Evolutionary conservation across 2,113 vertebrate species (phyloP), one percentile per base, ranked within the genome.

Genomic region (Eptatretus burgeri): DNA sequence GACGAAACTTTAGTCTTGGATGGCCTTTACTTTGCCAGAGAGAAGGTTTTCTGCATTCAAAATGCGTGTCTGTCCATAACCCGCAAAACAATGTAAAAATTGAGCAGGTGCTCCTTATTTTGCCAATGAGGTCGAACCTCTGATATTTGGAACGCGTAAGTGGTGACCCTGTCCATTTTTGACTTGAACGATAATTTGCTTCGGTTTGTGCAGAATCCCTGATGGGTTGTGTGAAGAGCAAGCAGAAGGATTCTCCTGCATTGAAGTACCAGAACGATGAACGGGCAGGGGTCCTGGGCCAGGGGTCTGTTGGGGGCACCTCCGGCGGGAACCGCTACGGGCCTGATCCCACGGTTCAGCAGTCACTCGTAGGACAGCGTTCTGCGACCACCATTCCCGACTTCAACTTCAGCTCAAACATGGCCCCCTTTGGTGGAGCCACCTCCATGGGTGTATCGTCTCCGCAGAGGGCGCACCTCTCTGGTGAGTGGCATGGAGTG

Each of bases 211-310:
- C 27, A 41, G 27, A 41, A 41, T 41, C 27, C 27, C 27, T 41
- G 27, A 60, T 60, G 56, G 56, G 56, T 60, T 60, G 56, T 60
- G 20, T 60, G 56, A 60, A 60, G 56, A 60, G 56, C 56, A 60
- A 60, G 56, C 56, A 60, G 20, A 60, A 60, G 56, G n/a, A 60
- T n/a, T 60, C 56, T 60, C 56, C 56, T 17, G n/a, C 12, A 20
- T 17, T n/a, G 56, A 60, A 60, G 56, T 20, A 60, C 56, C 56
- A 60, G 56, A 20, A 17, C n/a, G 56, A 60, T 60, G 56, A 60
- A 60, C n/a, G 11, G n/a, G 56, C 20, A n/a, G 56, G 56, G n/a
- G 20, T 17, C 56, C 20, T 60, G 56, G 56, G 56, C n/a, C 56
- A 60, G n/a, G n/a, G n/a, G 56, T 17, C 56, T 11, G 10, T 20